These are phyloP conservation scores for Eupithecia vulgata DNA, from an alignment of 2,888 invertebrate species.

Conservation along the genomic window DNA sequence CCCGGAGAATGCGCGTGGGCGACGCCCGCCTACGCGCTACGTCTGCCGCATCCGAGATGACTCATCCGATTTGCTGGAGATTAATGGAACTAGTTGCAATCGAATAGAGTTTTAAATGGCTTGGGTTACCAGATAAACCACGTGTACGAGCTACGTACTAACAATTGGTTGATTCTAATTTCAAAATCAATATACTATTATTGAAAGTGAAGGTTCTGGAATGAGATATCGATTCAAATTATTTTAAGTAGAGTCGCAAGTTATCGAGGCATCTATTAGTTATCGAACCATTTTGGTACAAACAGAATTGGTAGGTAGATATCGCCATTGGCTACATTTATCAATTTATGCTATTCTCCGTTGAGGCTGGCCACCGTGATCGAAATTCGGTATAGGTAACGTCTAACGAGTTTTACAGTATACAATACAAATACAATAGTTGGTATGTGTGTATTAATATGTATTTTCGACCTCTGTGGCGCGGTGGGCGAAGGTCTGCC, in stretches of 20 bases:
- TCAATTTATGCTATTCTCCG: background rate
- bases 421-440: too few species aligned
- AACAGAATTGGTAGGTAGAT: background rate
- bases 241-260: background rate
- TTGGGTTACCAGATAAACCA: background rate
- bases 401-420: background rate
- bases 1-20: slow-evolving; percentile 43
- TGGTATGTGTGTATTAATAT: too few species aligned
- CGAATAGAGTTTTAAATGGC: slow-evolving; percentile 18
- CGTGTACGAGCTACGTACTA: slow-evolving; percentile 4
- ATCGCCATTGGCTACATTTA: background rate
- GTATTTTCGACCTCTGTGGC: too few species aligned
- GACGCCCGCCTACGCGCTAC: slow-evolving; percentile 44
- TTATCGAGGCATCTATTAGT: background rate
- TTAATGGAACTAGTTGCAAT: slow-evolving; percentile 9
- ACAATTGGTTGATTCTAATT: background rate
- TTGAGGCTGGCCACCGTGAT: too few species aligned
- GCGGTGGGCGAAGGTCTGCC: too few species aligned
- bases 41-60: slow-evolving; percentile 31
- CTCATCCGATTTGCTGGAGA: slow-evolving; percentile 29
- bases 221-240: background rate
- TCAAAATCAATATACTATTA: background rate
- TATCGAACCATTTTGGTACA: background rate
- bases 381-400: background rate
- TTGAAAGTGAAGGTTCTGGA: background rate